phyloP scores from a whole-genome alignment of 2,888 invertebrate genomes.

The Synergus itoensis region DNA sequence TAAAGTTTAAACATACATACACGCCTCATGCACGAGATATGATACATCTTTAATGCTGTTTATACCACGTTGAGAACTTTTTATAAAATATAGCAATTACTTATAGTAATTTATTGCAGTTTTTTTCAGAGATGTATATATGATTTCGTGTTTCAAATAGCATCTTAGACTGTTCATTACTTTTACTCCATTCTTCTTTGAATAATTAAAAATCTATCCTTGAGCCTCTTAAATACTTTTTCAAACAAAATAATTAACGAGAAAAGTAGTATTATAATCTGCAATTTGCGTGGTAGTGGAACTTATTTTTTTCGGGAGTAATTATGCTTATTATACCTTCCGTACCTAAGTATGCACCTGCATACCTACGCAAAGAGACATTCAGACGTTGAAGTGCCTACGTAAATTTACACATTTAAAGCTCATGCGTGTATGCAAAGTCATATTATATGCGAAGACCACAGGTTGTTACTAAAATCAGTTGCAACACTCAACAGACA shows the following conservation, averaged over 20 bases:
- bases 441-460: constrained; percentile 56
- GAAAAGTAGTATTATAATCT: no score
- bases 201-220: no score
- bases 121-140: not conserved
- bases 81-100: not conserved
- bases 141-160: not conserved
- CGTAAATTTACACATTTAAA: constrained; percentile 53
- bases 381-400: constrained; percentile 32
- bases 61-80: not conserved
- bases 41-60: not conserved
- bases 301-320: not conserved
- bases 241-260: no score
- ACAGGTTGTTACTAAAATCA: constrained; percentile 60
- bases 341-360: constrained; percentile 40
- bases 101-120: not conserved
- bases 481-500: constrained; percentile 72
- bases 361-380: constrained; percentile 51
- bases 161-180: no score
- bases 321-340: constrained; percentile 28
- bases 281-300: not conserved
- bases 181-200: no score
- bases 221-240: no score
- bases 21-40: not conserved
- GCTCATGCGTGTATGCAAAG: constrained; percentile 45
- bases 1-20: constrained; percentile 1